Conservation (phyloP, 2,113 vertebrate species). For the Mobula birostris region DNA sequence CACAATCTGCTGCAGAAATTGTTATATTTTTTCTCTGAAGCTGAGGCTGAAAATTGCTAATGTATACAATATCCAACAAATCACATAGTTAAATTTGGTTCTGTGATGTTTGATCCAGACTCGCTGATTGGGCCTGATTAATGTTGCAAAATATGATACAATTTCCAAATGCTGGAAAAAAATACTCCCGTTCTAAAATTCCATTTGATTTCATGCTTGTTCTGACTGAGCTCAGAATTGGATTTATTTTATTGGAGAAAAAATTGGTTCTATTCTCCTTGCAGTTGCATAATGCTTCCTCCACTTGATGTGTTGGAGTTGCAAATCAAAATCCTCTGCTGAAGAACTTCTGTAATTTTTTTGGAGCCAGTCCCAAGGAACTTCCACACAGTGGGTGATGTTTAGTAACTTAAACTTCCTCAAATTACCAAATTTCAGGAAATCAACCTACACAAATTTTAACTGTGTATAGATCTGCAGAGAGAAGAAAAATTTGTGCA, state of each 20-base stretch:
- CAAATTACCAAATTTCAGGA: constrained; percentile 26
- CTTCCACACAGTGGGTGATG: background rate
- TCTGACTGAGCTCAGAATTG: background rate
- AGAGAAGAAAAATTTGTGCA: background rate
- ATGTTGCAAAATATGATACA: background rate
- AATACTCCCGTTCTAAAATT: background rate
- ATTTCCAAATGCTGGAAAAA: constrained; percentile 12
- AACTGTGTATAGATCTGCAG: background rate
- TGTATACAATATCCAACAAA: background rate
- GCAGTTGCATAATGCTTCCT: background rate
- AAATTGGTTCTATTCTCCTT: background rate
- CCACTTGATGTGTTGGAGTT: background rate
- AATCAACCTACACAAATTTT: constrained; percentile 20
- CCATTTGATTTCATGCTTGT: background rate
- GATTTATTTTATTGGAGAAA: constrained; percentile 2
- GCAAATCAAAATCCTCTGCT: background rate
- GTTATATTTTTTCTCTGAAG: constrained; percentile 6
- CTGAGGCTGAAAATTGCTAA: constrained; percentile 28
- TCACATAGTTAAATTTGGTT: constrained; percentile 10
- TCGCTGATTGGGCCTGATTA: background rate
- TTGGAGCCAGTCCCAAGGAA: background rate
- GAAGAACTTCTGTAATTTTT: background rate
- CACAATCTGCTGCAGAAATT: constrained; percentile 22
- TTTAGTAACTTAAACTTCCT: background rate
- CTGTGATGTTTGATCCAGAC: constrained; percentile 21